These are phyloP conservation scores for Murina feae DNA, from an alignment of 2,113 vertebrate species.

Conservation along the genomic window DNA sequence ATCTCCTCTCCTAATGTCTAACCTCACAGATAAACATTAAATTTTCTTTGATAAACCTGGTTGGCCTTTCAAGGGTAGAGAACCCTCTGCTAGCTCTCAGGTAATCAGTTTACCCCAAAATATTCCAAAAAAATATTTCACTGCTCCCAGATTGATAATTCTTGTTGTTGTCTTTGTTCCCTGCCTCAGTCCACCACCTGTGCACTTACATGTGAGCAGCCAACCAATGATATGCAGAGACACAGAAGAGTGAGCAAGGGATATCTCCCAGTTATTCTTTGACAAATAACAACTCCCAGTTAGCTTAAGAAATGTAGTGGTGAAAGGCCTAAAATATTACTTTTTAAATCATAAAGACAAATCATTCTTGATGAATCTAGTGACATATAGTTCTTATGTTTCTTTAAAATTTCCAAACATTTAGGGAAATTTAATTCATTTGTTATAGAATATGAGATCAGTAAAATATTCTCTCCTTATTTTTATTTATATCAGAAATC, in stretches of 20 bases:
- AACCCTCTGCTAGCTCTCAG: background rate
- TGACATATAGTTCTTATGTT: background rate
- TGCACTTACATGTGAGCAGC: background rate
- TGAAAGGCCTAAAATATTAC: background rate
- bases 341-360: background rate
- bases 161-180: background rate
- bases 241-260: background rate
- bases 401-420: constrained; percentile 11
- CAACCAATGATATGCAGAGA: background rate
- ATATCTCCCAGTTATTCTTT: background rate
- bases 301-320: background rate
- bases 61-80: background rate
- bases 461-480: background rate
- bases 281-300: background rate
- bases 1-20: background rate
- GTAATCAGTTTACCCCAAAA: background rate
- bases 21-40: background rate
- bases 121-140: background rate
- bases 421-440: constrained; percentile 15
- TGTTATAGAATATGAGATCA: background rate
- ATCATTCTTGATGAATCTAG: background rate
- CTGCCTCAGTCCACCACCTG: background rate
- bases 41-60: background rate
- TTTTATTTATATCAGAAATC: background rate
- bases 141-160: background rate